A percentile compares a stretch with the other conserved stretches of the same genome.
Conservation (phyloP, 2,888 invertebrate species). For the Drosophila emarginata region DNA sequence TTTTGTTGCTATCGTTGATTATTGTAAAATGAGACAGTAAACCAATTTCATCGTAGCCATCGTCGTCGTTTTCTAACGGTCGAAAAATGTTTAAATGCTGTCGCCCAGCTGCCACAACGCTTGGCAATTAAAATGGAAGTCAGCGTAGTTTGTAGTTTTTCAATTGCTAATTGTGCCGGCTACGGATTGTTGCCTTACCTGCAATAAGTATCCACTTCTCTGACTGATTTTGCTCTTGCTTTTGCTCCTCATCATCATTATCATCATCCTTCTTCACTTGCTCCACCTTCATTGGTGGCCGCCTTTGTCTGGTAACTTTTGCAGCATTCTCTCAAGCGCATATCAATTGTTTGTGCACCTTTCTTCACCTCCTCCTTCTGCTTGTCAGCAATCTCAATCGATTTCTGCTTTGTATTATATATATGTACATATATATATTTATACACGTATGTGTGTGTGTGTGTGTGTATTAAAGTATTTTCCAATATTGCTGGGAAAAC, state of each 20-base stretch:
- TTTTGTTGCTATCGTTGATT: conserved; percentile 44
- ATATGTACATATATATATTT: no score
- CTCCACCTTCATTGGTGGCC: conserved; percentile 10
- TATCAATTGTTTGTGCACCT: conserved; percentile 34
- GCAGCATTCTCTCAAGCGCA: conserved; percentile 22
- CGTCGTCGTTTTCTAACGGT: conserved; percentile 38
- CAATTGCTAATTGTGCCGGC: conserved; percentile 42
- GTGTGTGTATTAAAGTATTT: conserved; percentile 25
- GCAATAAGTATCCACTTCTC: conserved; percentile 10
- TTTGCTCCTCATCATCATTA: conserved; percentile 1
- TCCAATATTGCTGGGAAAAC: conserved; percentile 32
- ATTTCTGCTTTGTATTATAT: conserved; percentile 8
- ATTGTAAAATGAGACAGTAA: conserved; percentile 51
- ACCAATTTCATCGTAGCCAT: conserved; percentile 25
- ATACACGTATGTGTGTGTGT: neutral
- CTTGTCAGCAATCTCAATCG: conserved; percentile 36
- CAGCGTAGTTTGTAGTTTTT: conserved; percentile 27
- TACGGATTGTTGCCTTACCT: conserved; percentile 10
- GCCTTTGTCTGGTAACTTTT: conserved; percentile 42
- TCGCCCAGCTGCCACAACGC: conserved; percentile 30
- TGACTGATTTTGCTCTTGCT: neutral
- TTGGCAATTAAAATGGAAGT: conserved; percentile 47
- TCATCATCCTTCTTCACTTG: conserved; percentile 5
- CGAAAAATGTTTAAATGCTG: conserved; percentile 42
- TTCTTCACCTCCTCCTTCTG: neutral